A percentile compares a stretch with the other conserved stretches of the same genome.
These are phyloP conservation scores for Sarcophaga carnaria DNA, from an alignment of 2,888 invertebrate species.

Conservation along the genomic window DNA sequence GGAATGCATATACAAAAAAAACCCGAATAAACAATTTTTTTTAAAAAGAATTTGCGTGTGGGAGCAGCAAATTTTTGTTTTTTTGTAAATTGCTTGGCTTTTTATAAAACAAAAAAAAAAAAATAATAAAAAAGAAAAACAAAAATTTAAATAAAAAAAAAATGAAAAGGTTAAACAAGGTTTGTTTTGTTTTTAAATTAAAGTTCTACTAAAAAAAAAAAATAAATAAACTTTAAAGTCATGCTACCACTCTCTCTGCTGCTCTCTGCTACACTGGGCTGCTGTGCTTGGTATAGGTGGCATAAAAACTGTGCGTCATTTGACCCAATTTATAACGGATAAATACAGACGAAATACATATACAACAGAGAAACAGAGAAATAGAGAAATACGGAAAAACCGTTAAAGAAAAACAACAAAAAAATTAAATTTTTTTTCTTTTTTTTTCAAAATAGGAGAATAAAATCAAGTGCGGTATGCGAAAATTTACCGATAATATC, in stretches of 20 bases:
- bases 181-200: neutral
- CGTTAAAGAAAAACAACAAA: neutral
- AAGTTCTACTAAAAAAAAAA: neutral
- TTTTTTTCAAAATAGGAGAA: no score
- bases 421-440: no score
- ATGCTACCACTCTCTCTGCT: neutral
- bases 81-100: neutral
- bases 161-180: neutral
- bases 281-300: neutral
- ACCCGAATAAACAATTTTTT: conserved; percentile 19
- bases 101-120: conserved; percentile 3
- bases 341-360: conserved; percentile 12
- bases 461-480: conserved; percentile 13
- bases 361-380: neutral
- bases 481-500: conserved; percentile 58
- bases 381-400: neutral
- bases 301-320: conserved; percentile 62
- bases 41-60: conserved; percentile 49
- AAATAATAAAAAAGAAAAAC: neutral
- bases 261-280: no score
- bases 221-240: neutral
- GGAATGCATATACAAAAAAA: conserved; percentile 35
- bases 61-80: conserved; percentile 17
- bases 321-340: conserved; percentile 61
- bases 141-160: neutral